Base-by-base conservation (phyloP, 2,797 vertebrate genomes). In the Astyanax mexicanus region DNA sequence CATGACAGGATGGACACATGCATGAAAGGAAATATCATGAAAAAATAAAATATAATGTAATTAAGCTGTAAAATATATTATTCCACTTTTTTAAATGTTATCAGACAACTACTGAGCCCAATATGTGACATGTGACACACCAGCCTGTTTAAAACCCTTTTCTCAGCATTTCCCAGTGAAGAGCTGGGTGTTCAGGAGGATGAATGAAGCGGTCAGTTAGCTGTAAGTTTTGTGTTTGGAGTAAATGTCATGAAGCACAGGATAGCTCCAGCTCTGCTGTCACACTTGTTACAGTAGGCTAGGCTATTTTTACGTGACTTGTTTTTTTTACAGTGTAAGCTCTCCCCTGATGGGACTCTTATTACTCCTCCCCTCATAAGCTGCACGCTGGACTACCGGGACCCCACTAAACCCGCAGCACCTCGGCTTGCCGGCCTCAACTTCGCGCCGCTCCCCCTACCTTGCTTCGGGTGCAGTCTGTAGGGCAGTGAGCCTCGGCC, bases 391-490 rank as follows among this genome's bases (percentile, higher is more conserved):
- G 55, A 6, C 17, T 32, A n/a, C n/a, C 5, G 6, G 55, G 55
- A 58, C 57, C 15, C 12, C 51, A 12, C 11, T 52, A 25, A 12
- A 54, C 25, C 21, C 23, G 3, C 10, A 11, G 23, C 23, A 54
- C 10, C n/a, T n/a, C 51, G 17, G 38, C 9, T 7, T 9, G 6
- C 38, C 38, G 11, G 13, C 12, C 40, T n/a, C 10, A n/a, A 6
- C 45, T 9, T 19, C 32, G 55, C 71, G 21, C 29, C 29, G 2
- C n/a, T 1, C n/a, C 6, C 7, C 58, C 83, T 93, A 98, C 97
- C 97, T 96, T 98, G 96, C 83, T 94, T 92, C 42, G 96, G 96
- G 88, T 97, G 96, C 83, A 97, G 87, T 83, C 90, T 93, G 80
- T 92, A 67, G 72, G 91, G 93, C 91, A 92, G 84, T 32, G 93